Conservation (phyloP, 2,113 vertebrate species). For the Arothron firmamentum region DNA sequence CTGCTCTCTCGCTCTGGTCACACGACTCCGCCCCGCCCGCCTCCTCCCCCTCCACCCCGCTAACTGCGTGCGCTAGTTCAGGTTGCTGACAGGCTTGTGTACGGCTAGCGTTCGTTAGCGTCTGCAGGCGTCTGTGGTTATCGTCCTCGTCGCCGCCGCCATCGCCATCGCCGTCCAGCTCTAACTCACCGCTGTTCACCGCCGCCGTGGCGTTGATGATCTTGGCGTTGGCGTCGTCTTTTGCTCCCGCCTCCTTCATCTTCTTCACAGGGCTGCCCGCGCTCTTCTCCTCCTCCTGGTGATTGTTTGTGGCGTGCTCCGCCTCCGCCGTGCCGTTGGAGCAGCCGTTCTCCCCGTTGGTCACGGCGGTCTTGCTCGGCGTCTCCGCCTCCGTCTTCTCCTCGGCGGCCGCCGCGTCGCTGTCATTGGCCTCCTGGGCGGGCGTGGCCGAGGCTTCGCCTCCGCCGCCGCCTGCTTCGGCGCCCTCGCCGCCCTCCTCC, state of each 20-base stretch:
- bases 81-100: conserved; percentile 1
- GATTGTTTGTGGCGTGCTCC: conserved; percentile 67
- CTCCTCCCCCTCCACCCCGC: conserved; percentile 46
- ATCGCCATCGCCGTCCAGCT: conserved; percentile 17
- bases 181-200: conserved; percentile 78
- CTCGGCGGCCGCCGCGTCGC: neutral
- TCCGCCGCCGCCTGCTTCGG: conserved; percentile 5
- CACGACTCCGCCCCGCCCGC: conserved; percentile 29
- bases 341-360: conserved; percentile 74
- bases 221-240: conserved; percentile 70
- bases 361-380: conserved; percentile 42
- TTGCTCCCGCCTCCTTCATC: conserved; percentile 62
- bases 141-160: conserved; percentile 9
- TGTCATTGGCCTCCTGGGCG: conserved; percentile 14
- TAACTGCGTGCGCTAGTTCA: conserved; percentile 27
- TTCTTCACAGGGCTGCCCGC: conserved; percentile 65
- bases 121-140: conserved; percentile 1
- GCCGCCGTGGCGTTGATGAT: conserved; percentile 68
- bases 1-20: conserved; percentile 44
- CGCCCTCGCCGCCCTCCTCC: conserved; percentile 28
- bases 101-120: conserved; percentile 26
- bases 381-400: conserved; percentile 36
- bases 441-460: neutral
- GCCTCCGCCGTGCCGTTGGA: conserved; percentile 66
- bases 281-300: conserved; percentile 59